Percentiles rank a stretch among this genome's conserved stretches.
These are phyloP conservation scores for Polydrusus pterygomalis DNA, from an alignment of 2,888 invertebrate species.

Conservation along the genomic window DNA sequence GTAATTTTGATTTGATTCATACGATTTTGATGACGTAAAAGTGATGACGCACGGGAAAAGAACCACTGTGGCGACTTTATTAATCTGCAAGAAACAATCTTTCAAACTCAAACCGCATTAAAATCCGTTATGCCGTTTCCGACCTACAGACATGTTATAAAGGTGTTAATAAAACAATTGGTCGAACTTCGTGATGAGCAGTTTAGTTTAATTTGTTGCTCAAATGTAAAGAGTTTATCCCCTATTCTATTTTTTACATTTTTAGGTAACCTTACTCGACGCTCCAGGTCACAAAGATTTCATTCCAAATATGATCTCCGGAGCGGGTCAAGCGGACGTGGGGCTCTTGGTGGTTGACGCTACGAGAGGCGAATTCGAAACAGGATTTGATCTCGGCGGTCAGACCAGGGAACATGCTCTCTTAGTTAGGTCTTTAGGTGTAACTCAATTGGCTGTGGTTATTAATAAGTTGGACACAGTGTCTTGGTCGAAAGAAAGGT, in stretches of 20 bases:
- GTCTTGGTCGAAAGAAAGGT: slow-evolving; percentile 87
- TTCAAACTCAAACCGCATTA: too few relatives aligned
- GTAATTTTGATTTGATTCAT: too few relatives aligned
- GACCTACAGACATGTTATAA: too few relatives aligned
- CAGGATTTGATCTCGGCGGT: slow-evolving; percentile 98
- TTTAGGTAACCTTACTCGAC: slow-evolving; percentile 87
- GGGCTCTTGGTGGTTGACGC: slow-evolving; percentile 97
- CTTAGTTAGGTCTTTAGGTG: slow-evolving; percentile 91
- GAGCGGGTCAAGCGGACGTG: slow-evolving; percentile 98
- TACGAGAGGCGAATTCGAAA: slow-evolving; percentile 97
- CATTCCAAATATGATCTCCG: slow-evolving; percentile 99
- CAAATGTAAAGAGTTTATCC: too few relatives aligned
- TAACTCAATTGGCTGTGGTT: slow-evolving; percentile 94
- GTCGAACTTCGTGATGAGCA: too few relatives aligned
- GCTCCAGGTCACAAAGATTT: slow-evolving; percentile 99
- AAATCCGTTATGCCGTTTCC: too few relatives aligned
- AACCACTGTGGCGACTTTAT: too few relatives aligned
- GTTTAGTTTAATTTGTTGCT: too few relatives aligned
- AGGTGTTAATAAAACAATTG: too few relatives aligned
- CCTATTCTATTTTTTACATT: slow-evolving; percentile 20
- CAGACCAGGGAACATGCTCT: slow-evolving; percentile 98
- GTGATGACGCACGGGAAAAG: too few relatives aligned
- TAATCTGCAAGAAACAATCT: too few relatives aligned
- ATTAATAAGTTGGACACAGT: slow-evolving; percentile 98
- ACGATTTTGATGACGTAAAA: too few relatives aligned